Evolutionary conservation across 2,888 invertebrate species (phyloP).

Genomic region (Aromia moschata): DNA sequence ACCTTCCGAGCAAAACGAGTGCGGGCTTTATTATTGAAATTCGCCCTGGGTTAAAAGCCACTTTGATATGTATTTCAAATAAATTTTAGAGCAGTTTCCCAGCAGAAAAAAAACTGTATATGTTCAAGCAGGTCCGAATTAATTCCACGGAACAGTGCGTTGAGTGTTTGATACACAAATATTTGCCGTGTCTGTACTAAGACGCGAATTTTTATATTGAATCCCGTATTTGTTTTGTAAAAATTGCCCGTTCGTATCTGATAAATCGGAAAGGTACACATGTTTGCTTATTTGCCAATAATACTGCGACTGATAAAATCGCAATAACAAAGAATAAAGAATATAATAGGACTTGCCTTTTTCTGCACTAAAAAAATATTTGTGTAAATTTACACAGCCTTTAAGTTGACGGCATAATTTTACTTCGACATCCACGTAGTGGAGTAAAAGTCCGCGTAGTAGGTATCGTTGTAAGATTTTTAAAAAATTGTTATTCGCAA

Average conservation of each 20-base stretch:
- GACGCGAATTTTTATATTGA: slow-evolving; percentile 33
- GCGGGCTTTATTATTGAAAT: slow-evolving; percentile 56
- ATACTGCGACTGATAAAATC: neutral
- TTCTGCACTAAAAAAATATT: neutral
- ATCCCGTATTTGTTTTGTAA: slow-evolving; percentile 31
- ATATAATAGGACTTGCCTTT: too few relatives aligned
- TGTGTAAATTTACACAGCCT: neutral
- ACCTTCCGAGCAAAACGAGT: slow-evolving; percentile 48
- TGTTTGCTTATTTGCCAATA: neutral
- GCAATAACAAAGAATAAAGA: too few relatives aligned
- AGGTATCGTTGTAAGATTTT: too few relatives aligned
- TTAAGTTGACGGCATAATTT: too few relatives aligned
- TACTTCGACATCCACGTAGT: too few relatives aligned
- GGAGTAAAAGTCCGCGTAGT: too few relatives aligned
- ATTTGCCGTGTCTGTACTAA: slow-evolving; percentile 31
- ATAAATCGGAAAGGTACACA: slow-evolving; percentile 10
- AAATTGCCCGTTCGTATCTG: slow-evolving; percentile 11
- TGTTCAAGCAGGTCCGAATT: slow-evolving; percentile 22
- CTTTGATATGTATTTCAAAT: slow-evolving; percentile 58
- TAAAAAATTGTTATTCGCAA: too few relatives aligned
- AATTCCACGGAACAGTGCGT: slow-evolving; percentile 32
- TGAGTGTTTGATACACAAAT: slow-evolving; percentile 33
- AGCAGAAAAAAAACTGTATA: slow-evolving; percentile 11
- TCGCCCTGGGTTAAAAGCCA: slow-evolving; percentile 51
- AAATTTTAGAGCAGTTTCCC: slow-evolving; percentile 51